Evolutionary conservation across 2,113 vertebrate genomes (phyloP).

Genomic region (Notarius quadriscutis): DNA sequence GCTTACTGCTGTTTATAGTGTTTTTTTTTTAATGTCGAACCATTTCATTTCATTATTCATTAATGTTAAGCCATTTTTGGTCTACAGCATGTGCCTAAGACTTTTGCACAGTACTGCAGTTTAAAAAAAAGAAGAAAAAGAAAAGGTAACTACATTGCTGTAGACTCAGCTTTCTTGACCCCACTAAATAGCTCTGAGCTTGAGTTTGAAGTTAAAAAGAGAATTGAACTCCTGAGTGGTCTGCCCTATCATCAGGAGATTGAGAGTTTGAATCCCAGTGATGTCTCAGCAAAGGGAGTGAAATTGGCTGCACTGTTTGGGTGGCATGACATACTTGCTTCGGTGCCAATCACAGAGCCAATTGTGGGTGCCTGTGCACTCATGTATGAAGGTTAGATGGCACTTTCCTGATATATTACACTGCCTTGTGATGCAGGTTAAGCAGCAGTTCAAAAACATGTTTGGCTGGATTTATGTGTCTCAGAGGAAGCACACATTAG

Average conservation of each 20-base stretch:
- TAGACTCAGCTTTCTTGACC: neutral
- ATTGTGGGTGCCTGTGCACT: neutral
- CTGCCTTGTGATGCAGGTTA: neutral
- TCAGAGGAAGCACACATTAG: neutral
- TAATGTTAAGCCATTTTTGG: too few species aligned
- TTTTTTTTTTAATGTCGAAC: too few species aligned
- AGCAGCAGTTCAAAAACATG: neutral
- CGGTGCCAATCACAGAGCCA: neutral
- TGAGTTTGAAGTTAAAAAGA: neutral
- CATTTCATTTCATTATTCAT: too few species aligned
- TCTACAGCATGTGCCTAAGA: neutral
- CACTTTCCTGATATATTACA: neutral
- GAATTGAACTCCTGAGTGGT: neutral
- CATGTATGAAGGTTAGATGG: neutral
- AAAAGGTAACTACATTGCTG: too few species aligned
- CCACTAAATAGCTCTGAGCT: neutral
- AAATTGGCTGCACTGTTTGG: neutral
- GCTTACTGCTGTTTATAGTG: too few species aligned
- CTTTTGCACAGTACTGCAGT: neutral
- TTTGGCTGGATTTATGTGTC: neutral
- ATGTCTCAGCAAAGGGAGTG: neutral
- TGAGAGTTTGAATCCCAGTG: neutral
- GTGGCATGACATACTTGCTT: neutral
- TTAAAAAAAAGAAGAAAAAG: neutral
- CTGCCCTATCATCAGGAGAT: neutral